These are phyloP conservation scores for Limnephilus auricula DNA, from an alignment of 2,888 invertebrate species.

Conservation along the genomic window DNA sequence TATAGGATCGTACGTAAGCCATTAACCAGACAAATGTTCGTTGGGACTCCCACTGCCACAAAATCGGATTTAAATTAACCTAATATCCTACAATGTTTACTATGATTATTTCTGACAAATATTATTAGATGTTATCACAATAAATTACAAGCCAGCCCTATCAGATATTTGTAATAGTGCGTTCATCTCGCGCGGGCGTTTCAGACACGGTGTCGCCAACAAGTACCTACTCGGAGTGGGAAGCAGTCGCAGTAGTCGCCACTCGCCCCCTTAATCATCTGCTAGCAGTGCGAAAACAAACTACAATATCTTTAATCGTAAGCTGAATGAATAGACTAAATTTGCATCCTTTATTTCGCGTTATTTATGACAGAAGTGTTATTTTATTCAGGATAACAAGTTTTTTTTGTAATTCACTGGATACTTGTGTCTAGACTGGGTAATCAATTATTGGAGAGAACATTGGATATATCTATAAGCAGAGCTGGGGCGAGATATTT, in stretches of 20 bases:
- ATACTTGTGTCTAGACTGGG: not conserved
- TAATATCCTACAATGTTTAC: not conserved
- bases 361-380: constrained; percentile 13
- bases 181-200: constrained; percentile 39
- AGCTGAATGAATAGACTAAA: constrained; percentile 26
- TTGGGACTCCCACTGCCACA: not conserved
- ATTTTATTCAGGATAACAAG: constrained; percentile 18
- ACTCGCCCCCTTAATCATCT: constrained; percentile 34
- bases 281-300: not conserved
- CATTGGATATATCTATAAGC: too few relatives aligned
- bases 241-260: constrained; percentile 18
- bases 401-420: not conserved
- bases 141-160: not conserved
- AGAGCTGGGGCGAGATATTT: too few relatives aligned
- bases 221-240: constrained; percentile 29
- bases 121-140: not conserved
- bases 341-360: constrained; percentile 17
- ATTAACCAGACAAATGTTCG: not conserved
- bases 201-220: constrained; percentile 41
- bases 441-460: not conserved
- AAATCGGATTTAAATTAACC: not conserved
- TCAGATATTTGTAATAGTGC: constrained; percentile 5
- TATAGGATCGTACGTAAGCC: too few relatives aligned
- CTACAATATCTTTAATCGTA: not conserved
- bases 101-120: not conserved